Evolutionary conservation across 2,113 vertebrate genomes (phyloP), one percentile per base, ranked within the genome.

Genomic region (Aphelocoma coerulescens): DNA sequence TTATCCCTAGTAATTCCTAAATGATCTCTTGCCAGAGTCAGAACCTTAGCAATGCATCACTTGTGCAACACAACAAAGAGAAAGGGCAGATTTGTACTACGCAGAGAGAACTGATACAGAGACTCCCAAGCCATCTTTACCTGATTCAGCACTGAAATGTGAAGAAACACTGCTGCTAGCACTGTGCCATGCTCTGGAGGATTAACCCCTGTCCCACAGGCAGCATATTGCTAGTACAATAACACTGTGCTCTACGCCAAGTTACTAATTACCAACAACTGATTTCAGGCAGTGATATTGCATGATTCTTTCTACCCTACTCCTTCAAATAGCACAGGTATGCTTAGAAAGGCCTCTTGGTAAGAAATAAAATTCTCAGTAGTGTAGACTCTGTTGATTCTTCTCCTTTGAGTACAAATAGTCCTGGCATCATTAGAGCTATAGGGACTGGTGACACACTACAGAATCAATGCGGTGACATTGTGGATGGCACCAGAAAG

Each of bases 211-310:
- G 7, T 55, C 68, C 68, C 49, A 61, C 44, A 54, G 32, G 18
- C 0, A 12, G 49, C 4, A 1, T 33, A 35, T 13, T 4, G 1
- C 30, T n/a, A 20, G 11, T 48, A 46, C 0, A 7, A 27, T 61
- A 44, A 35, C 15, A 43, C 30, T 61, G 35, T 4, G 14, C 87
- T 67, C 46, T 15, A 61, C 41, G 51, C 5, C 16, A 76, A 55
- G 30, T 51, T 37, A 39, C 30, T 61, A 10, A 67, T 43, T 26
- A 32, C 20, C 24, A 35, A 21, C 16, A 76, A 73, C 7, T 22
- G 65, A 35, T 73, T 73, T 81, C 39, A 61, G 35, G 7, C 35
- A 54, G 37, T 7, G 44, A 46, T 28, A 30, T 4, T 22, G 52
- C 39, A 59, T 1, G 2, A 9, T 49, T 48, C 32, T 69, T 80